Evolutionary conservation across 2,888 invertebrate genomes (phyloP), one percentile per base, ranked within the genome.

Genomic region (Cheilosia grossa): DNA sequence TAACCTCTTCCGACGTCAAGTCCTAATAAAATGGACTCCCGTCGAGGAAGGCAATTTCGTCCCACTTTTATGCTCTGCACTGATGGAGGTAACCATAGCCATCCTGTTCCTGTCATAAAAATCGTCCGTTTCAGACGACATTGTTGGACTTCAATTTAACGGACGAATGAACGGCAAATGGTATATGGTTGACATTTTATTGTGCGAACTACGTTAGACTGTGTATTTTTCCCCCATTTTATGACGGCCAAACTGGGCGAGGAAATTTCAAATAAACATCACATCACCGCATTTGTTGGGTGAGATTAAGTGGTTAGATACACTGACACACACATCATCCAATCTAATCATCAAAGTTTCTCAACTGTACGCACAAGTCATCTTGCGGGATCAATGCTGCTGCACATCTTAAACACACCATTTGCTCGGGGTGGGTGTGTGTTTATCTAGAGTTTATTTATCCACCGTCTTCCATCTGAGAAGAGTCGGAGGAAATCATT

Each of bases 141-240:
- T 80, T 85, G 80, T 85, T 85, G 74, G 70, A 74, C 74, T 80
- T 85, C 74, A 85, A 85, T 85, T 85, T 85, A 72, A 70, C 59
- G 70, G 75, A 70, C 70, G 83, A 83, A 21, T 44, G 59, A 80
- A 44, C 42, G 54, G 19, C 66, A 30, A 49, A 56, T 56, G 53
- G 47, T 74, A 37, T 74, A 13, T 10, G 24, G 21, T 15, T 72
- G 79, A 58, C 63, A 64, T 63, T 75, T 69, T 69, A 75, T 75
- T 64, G 66, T 56, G 49, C 67, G 74, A 81, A 59, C 37, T 74
- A 15, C 58, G 51, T 74, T 58, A 1, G 17, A 4, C 13, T 33
- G 10, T 33, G 10, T 37, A 37, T 37, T 37, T 37, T 37, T 13
- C 1, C 4, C 0, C 1, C 9, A 58, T 37, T 51, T 63, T 61